Percentiles rank a stretch among this genome's conserved stretches.
Evolutionary conservation across 2,888 invertebrate species (phyloP).

Genomic region (Sympetrum striolatum): DNA sequence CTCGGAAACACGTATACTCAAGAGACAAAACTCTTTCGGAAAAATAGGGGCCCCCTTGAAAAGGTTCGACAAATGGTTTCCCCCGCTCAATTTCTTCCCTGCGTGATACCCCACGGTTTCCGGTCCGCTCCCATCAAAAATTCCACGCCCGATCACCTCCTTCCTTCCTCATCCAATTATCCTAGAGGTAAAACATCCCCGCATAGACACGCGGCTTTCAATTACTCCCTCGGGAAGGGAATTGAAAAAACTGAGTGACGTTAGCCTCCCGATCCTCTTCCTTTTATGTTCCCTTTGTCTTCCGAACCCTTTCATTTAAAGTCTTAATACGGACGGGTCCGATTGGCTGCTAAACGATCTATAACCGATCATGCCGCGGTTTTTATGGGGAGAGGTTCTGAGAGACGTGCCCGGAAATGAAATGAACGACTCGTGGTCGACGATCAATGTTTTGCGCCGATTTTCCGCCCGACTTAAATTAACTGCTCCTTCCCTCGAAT

Average conservation of each 20-base stretch:
- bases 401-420: no score
- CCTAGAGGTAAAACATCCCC: not conserved
- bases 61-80: not conserved
- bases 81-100: slow-evolving; percentile 3
- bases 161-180: slow-evolving; percentile 37
- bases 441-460: no score
- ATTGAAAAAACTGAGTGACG: not conserved
- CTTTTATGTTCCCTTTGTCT: not conserved
- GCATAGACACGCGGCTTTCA: not conserved
- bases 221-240: not conserved
- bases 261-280: not conserved
- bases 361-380: no score
- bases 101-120: slow-evolving; percentile 31
- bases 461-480: no score
- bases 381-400: no score
- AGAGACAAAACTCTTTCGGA: no score
- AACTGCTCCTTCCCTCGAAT: no score
- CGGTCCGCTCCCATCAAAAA: slow-evolving; percentile 19
- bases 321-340: no score
- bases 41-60: not conserved
- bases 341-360: no score
- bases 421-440: no score
- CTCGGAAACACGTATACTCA: not conserved
- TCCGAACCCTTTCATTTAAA: not conserved
- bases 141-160: slow-evolving; percentile 19